Conservation (phyloP, 2,888 invertebrate species). For the Cheilosia impressa region DNA sequence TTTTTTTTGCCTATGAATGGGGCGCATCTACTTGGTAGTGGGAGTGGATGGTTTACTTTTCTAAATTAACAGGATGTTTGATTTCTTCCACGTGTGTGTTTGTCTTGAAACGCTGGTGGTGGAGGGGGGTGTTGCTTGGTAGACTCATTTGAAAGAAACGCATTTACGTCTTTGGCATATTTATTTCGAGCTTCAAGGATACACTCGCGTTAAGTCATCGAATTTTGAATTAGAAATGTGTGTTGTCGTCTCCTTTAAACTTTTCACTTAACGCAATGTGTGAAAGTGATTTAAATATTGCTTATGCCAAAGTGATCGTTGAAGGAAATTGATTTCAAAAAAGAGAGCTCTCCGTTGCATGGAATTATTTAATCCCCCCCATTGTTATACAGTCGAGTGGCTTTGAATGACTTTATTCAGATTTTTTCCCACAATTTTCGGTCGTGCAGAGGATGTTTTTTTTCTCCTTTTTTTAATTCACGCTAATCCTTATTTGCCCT, state of each 20-base stretch:
- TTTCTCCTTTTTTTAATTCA: conserved; percentile 49
- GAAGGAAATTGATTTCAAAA: conserved; percentile 59
- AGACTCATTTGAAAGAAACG: conserved; percentile 31
- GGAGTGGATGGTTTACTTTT: conserved; percentile 68
- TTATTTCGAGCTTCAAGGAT: conserved; percentile 57
- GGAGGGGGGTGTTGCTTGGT: neutral
- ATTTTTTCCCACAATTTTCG: conserved; percentile 60
- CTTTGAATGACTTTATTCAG: conserved; percentile 59
- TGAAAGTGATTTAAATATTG: conserved; percentile 60
- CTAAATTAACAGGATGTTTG: conserved; percentile 75
- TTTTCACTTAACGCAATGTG: conserved; percentile 62
- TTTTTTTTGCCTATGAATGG: neutral
- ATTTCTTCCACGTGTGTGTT: conserved; percentile 74
- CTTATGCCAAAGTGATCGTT: conserved; percentile 60
- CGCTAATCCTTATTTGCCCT: conserved; percentile 70
- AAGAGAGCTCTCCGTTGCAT: conserved; percentile 13
- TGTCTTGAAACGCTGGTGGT: conserved; percentile 8
- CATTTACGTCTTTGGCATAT: conserved; percentile 57
- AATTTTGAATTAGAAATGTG: conserved; percentile 61
- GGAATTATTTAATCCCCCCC: conserved; percentile 24
- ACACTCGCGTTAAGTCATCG: conserved; percentile 68
- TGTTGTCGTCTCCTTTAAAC: conserved; percentile 47
- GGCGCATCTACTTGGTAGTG: conserved; percentile 46
- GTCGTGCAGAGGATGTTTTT: conserved; percentile 7
- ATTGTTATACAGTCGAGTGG: conserved; percentile 51